A percentile compares a stretch with the other conserved stretches of the same genome.
Conservation (phyloP, 35 echinoderm and acorn worm species). For the Nesometra sesokonis region DNA sequence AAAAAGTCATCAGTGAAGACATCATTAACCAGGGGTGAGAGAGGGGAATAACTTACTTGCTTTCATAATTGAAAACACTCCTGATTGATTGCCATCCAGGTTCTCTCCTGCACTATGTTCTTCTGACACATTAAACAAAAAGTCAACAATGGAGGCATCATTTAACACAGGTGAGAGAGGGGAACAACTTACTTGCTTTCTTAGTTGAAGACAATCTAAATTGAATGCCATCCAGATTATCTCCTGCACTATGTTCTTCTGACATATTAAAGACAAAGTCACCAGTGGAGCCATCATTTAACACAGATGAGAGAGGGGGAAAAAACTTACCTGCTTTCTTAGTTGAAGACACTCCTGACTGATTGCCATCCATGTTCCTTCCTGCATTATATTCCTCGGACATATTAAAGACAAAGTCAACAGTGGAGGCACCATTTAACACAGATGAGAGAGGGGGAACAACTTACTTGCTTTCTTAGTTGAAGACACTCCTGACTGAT, state of each 20-base stretch:
- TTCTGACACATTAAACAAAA: background rate
- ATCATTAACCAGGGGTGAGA: too few relatives aligned
- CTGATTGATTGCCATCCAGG: background rate
- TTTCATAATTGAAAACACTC: background rate
- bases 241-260: background rate
- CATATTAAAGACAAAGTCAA: background rate
- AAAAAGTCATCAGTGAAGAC: background rate
- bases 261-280: background rate
- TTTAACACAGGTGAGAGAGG: too few relatives aligned
- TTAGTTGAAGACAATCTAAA: background rate
- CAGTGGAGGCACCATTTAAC: constrained; percentile 5
- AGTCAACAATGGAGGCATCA: background rate
- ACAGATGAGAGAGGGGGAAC: too few relatives aligned
- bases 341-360: background rate
- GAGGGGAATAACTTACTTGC: too few relatives aligned
- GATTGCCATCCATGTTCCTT: background rate
- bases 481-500: background rate
- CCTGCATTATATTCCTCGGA: background rate
- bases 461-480: background rate
- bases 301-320: too few relatives aligned
- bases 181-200: too few relatives aligned
- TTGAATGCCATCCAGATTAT: background rate
- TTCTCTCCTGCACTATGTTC: background rate
- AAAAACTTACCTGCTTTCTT: too few relatives aligned
- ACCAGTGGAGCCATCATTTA: constrained; percentile 4